These are phyloP conservation scores for Tachina lurida DNA, from an alignment of 2,888 invertebrate species.

Conservation along the genomic window DNA sequence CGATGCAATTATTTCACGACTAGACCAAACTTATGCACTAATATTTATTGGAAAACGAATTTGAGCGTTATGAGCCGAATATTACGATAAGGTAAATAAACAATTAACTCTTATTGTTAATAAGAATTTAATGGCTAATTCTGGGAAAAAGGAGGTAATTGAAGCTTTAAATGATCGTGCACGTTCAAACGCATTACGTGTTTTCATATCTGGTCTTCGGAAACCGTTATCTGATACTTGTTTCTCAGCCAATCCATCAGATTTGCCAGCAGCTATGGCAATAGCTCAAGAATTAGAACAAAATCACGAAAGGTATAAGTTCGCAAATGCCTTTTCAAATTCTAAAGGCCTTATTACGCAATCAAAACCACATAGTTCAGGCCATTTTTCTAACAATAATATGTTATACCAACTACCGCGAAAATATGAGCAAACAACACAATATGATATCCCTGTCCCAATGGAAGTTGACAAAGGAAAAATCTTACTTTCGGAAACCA, in stretches of 20 bases:
- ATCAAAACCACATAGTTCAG: not conserved
- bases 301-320: conserved; percentile 53
- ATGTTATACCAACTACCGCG: not conserved
- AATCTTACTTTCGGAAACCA: conserved; percentile 40
- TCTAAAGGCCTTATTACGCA: conserved; percentile 4
- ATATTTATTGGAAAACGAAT: too few species aligned
- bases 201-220: conserved; percentile 48
- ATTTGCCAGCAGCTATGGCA: conserved; percentile 10
- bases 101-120: conserved; percentile 6
- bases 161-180: conserved; percentile 43
- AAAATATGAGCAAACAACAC: not conserved
- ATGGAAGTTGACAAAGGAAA: conserved; percentile 38
- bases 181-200: conserved; percentile 58
- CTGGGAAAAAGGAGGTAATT: conserved; percentile 51
- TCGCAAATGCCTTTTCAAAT: conserved; percentile 35
- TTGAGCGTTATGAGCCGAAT: not conserved
- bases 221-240: conserved; percentile 13
- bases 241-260: conserved; percentile 1
- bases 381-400: too few species aligned
- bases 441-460: not conserved
- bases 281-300: conserved; percentile 61
- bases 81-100: conserved; percentile 23
- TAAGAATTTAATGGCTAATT: conserved; percentile 64
- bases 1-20: too few species aligned
- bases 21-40: too few species aligned